Conservation (phyloP, 2,797 vertebrate species). For the Fistularia tabacaria region DNA sequence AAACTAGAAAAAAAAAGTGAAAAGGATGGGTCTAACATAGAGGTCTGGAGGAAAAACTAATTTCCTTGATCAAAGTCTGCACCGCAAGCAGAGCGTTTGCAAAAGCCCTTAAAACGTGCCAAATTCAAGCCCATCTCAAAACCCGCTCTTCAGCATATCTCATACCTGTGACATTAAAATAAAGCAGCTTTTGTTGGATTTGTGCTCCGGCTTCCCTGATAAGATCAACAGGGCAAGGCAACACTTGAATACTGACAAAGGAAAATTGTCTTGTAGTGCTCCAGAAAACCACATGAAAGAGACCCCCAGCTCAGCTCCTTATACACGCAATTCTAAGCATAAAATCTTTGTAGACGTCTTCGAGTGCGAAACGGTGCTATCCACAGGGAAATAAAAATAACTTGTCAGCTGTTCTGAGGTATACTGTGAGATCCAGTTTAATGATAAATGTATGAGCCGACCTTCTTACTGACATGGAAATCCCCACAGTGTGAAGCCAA, state of each 20-base stretch:
- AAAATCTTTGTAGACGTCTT: constrained; percentile 29
- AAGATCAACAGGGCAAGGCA: constrained; percentile 63
- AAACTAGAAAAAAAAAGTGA: constrained; percentile 21
- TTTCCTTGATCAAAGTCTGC: constrained; percentile 66
- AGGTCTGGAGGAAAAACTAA: constrained; percentile 28
- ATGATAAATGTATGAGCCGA: constrained; percentile 10
- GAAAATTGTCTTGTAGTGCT: constrained; percentile 37
- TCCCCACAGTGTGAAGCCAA: too few species aligned
- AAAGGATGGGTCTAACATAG: constrained; percentile 23
- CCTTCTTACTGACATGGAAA: too few species aligned
- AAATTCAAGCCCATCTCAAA: constrained; percentile 72
- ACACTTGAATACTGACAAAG: constrained; percentile 58
- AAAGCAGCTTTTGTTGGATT: constrained; percentile 63
- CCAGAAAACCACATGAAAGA: constrained; percentile 41
- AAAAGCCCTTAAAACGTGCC: constrained; percentile 40
- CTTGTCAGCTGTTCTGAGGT: constrained; percentile 24
- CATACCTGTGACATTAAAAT: constrained; percentile 76
- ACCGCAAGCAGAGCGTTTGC: constrained; percentile 68
- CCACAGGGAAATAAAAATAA: constrained; percentile 29
- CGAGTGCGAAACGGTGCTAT: constrained; percentile 14
- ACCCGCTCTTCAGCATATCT: constrained; percentile 74
- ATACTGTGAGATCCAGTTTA: not conserved
- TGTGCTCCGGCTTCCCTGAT: constrained; percentile 49
- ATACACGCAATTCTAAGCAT: constrained; percentile 24
- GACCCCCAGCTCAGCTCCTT: constrained; percentile 9